Evolutionary conservation across 2,888 invertebrate species (phyloP), one percentile per base, ranked within the genome.

Genomic region (Germaria angustata): DNA sequence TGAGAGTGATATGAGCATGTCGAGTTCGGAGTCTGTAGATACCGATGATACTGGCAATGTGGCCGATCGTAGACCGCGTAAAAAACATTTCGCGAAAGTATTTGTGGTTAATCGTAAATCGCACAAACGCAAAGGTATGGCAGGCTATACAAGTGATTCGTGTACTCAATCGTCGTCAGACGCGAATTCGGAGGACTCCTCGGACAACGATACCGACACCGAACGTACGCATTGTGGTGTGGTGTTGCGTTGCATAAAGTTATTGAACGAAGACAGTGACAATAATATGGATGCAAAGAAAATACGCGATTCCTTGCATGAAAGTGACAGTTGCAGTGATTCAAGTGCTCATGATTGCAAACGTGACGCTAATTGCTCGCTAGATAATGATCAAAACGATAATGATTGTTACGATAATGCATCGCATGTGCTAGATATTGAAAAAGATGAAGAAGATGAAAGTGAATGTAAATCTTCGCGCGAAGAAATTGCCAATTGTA

Each of bases 101-200:
- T 95, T 95, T 87, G 93, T 95, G 1, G 94, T 95, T 20, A 95
- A 95, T 87, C 94, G 93, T 7, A 87, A 87, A 77, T 84, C 84
- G 3, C 68, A 80, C 4, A 83, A 79, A 49, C 82, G 84, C 24
- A 41, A 41, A 1, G 71, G 36, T 17, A 69, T 46, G 1, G 55
- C 46, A 4, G 71, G 66, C 2, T 69, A 93, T 92, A 17, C 93
- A 92, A 93, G 93, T 7, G 93, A 94, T 2, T 93, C 93, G 0
- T 94, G 93, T 68, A 91, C 93, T 49, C 93, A 94, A 59, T 89
- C 90, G 69, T 93, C 93, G 75, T 93, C 93, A 0, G 93, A 93
- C 66, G 90, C 88, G 0, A 90, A 90, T 85, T 84, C 89, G 75
- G 93, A 93, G 51, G 93, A 94, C 86, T 93, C 94, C 59, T 94